These are phyloP conservation scores for Carduelis carduelis DNA, from an alignment of 2,797 vertebrate species.

Conservation along the genomic window DNA sequence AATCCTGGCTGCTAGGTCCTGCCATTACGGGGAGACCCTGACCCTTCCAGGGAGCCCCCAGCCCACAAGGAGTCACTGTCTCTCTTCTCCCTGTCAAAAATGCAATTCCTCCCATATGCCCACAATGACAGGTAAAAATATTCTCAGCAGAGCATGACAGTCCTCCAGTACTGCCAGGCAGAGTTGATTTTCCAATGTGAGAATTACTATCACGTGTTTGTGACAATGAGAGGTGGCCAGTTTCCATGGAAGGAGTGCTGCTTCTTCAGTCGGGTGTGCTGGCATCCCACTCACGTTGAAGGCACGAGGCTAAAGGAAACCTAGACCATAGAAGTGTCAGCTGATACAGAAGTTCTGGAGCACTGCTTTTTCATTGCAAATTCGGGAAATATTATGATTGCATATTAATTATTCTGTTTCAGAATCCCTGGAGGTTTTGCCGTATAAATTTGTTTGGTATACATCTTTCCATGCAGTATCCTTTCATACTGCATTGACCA, in stretches of 20 bases:
- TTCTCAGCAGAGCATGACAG: neutral
- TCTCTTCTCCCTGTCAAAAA: neutral
- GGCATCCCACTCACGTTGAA: neutral
- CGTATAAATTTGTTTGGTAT: neutral
- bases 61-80: neutral
- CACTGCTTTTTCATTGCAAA: neutral
- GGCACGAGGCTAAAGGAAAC: rapidly evolving
- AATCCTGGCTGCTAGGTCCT: neutral
- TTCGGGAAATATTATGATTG: neutral
- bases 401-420: neutral
- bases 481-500: neutral
- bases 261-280: rapidly evolving
- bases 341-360: neutral
- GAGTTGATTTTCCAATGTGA: neutral
- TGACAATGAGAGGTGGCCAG: neutral
- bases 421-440: neutral
- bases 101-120: neutral
- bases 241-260: neutral
- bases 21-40: neutral
- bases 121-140: neutral
- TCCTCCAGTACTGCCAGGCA: neutral
- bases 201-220: neutral
- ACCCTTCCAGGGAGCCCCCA: rapidly evolving
- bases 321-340: neutral
- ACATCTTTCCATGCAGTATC: neutral